Evolutionary conservation across 2,888 invertebrate genomes (phyloP).

Genomic region (Alviniconcha strummeri): DNA sequence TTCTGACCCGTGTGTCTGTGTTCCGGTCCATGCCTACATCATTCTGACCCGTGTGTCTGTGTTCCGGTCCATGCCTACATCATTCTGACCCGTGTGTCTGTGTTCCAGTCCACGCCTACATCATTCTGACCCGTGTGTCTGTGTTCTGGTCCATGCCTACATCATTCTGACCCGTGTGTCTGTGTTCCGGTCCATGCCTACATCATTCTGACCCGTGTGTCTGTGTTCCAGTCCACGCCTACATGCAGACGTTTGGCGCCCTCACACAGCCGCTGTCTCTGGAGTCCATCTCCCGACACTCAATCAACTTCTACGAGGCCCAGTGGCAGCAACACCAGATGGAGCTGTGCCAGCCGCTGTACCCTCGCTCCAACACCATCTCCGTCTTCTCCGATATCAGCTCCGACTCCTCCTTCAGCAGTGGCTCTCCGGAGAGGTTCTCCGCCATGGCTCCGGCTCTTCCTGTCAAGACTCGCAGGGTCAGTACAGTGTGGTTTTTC

Average conservation of each 20-base stretch:
- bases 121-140: too few species aligned
- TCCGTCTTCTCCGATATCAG: conserved; percentile 68
- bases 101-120: too few species aligned
- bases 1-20: too few species aligned
- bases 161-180: too few species aligned
- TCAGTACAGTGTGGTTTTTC: conserved; percentile 35
- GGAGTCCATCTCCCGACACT: conserved; percentile 90
- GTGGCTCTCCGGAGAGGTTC: conserved; percentile 53
- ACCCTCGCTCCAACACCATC: conserved; percentile 70
- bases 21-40: too few species aligned
- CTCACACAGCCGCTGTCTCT: conserved; percentile 81
- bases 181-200: too few species aligned
- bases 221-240: conserved; percentile 84
- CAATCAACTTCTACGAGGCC: conserved; percentile 80
- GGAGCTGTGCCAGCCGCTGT: conserved; percentile 65
- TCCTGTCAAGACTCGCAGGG: conserved; percentile 59
- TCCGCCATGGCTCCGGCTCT: conserved; percentile 49
- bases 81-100: too few species aligned
- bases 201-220: too few species aligned
- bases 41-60: too few species aligned
- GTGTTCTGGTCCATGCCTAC: too few species aligned
- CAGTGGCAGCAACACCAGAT: conserved; percentile 76
- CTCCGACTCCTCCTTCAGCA: conserved; percentile 53
- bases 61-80: too few species aligned
- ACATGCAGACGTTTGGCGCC: conserved; percentile 96